These are phyloP conservation scores for Holacanthella duospinosa DNA, from an alignment of 2,888 invertebrate genomes.

Conservation along the genomic window DNA sequence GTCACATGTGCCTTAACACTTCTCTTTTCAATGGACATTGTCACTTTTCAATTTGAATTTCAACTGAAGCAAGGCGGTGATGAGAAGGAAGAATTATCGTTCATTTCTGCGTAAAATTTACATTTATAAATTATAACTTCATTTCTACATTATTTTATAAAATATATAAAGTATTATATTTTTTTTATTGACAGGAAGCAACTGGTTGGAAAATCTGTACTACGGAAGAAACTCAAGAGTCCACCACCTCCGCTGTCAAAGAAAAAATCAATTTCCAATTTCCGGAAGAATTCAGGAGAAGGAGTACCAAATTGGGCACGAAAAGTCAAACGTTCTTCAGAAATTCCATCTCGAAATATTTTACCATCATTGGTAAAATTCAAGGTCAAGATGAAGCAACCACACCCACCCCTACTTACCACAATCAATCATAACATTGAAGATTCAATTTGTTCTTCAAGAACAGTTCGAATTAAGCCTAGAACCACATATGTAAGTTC, in stretches of 20 bases:
- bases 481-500: not conserved
- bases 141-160: too few relatives aligned
- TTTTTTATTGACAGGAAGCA: conserved; percentile 16
- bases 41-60: conserved; percentile 1
- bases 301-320: not conserved
- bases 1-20: conserved; percentile 27
- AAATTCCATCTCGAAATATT: not conserved
- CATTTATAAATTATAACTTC: too few relatives aligned
- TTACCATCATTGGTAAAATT: not conserved
- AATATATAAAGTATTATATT: not conserved
- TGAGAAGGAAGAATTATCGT: not conserved
- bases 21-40: conserved; percentile 9
- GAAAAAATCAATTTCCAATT: not conserved
- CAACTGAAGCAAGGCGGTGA: not conserved
- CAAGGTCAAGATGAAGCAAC: not conserved
- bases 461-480: not conserved
- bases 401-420: not conserved
- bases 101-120: conserved; percentile 7
- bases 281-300: not conserved
- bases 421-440: not conserved
- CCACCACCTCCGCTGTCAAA: conserved; percentile 12
- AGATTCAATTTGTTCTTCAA: not conserved
- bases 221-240: conserved; percentile 31
- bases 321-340: not conserved
- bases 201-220: conserved; percentile 22